Evolutionary conservation across 1,140 invertebrate species (phyloP).

Genomic region (Argopecten irradians): DNA sequence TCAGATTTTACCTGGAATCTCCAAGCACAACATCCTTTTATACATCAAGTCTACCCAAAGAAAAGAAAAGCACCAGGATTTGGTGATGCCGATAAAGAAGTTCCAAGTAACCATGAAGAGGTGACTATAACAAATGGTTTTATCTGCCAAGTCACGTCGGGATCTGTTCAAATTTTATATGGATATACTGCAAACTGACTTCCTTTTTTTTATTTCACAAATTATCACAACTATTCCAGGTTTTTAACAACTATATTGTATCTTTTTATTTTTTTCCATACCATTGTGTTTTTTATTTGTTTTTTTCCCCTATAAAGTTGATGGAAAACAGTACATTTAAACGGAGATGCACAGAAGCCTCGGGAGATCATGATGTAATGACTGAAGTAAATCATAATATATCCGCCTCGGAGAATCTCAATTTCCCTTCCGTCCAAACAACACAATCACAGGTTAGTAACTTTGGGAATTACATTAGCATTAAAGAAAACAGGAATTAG

Average conservation of each 20-base stretch:
- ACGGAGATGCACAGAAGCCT: background rate
- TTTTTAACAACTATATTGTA: too few relatives aligned
- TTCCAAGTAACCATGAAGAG: background rate
- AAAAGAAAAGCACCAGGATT: constrained; percentile 12
- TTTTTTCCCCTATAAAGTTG: background rate
- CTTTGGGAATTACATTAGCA: too few relatives aligned
- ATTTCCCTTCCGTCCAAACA: background rate
- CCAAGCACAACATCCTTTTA: background rate
- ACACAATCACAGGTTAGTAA: background rate
- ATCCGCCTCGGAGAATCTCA: background rate
- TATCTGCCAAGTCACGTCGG: too few relatives aligned
- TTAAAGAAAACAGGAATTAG: too few relatives aligned
- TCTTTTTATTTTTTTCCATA: too few relatives aligned
- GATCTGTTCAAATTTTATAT: too few relatives aligned
- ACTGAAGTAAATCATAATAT: background rate
- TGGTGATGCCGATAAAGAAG: background rate
- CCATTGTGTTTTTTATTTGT: background rate
- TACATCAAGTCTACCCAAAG: background rate
- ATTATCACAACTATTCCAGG: too few relatives aligned
- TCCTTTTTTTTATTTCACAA: too few relatives aligned
- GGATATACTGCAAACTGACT: too few relatives aligned
- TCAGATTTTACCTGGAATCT: background rate
- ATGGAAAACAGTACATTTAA: background rate
- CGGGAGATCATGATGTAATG: background rate
- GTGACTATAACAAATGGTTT: too few relatives aligned